These are phyloP conservation scores for Brachionus asplanchnoidis DNA, from an alignment of 1,140 invertebrate genomes.

Conservation along the genomic window DNA sequence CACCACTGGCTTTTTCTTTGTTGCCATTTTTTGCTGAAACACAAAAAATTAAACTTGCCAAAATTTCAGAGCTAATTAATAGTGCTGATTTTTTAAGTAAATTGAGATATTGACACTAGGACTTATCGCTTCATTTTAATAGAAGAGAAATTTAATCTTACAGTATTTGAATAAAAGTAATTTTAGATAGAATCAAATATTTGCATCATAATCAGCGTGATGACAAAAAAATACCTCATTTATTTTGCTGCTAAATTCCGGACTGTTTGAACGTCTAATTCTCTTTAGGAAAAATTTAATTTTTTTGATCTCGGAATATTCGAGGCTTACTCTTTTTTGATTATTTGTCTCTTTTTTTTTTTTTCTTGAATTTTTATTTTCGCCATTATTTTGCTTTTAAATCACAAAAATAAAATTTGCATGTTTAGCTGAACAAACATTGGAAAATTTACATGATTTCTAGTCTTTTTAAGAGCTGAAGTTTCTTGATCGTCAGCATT, in stretches of 20 bases:
- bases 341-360: neutral
- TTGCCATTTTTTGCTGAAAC: neutral
- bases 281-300: neutral
- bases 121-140: neutral
- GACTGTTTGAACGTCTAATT: neutral
- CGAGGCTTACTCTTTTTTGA: neutral
- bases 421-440: neutral
- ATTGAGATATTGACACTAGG: neutral
- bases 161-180: neutral
- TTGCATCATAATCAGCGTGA: neutral
- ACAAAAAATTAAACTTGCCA: neutral
- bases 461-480: neutral
- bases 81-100: neutral
- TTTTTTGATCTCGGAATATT: neutral
- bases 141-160: neutral
- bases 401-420: neutral
- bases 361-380: neutral
- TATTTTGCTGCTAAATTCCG: neutral
- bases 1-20: neutral
- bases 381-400: neutral
- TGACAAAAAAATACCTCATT: neutral
- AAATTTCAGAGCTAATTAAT: neutral
- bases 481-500: neutral
- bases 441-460: neutral
- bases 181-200: neutral